Conservation (phyloP, 2,888 invertebrate genomes). For the Lasioglossum oenotherae region DNA sequence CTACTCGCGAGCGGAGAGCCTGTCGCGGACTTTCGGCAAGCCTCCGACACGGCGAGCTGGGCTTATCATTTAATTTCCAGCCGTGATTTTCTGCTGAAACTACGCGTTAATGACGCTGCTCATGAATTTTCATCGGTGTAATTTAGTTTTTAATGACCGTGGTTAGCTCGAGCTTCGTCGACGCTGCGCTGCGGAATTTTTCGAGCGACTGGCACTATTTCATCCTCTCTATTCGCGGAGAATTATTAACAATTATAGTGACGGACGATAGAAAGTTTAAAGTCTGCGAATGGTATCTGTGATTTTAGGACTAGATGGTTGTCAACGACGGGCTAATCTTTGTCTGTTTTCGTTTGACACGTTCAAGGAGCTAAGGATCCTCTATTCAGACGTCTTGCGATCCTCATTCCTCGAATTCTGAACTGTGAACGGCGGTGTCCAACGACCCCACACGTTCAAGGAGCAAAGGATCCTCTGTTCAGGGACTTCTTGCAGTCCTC, state of each 20-base stretch:
- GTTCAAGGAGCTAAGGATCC: not conserved
- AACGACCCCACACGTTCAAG: not conserved
- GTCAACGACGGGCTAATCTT: no score
- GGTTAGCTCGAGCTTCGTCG: not conserved
- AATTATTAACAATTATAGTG: not conserved
- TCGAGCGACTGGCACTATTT: not conserved
- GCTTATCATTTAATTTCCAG: constrained; percentile 28
- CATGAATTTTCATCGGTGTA: constrained; percentile 49
- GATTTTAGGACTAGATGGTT: no score
- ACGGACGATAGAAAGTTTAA: no score
- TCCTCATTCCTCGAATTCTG: no score
- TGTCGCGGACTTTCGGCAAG: not conserved
- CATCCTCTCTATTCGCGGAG: not conserved
- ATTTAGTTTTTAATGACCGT: constrained; percentile 4
- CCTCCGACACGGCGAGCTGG: not conserved
- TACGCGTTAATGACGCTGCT: constrained; percentile 37
- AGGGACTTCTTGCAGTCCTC: not conserved
- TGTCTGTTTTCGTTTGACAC: no score
- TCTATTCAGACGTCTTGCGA: not conserved
- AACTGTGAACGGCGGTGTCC: no score
- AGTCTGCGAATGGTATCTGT: no score
- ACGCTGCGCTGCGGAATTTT: not conserved
- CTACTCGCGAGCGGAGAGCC: not conserved
- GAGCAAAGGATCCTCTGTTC: not conserved
- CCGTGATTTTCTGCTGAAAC: not conserved